Conservation (phyloP, 2,888 invertebrate genomes). For the Odontothrips loti region DNA sequence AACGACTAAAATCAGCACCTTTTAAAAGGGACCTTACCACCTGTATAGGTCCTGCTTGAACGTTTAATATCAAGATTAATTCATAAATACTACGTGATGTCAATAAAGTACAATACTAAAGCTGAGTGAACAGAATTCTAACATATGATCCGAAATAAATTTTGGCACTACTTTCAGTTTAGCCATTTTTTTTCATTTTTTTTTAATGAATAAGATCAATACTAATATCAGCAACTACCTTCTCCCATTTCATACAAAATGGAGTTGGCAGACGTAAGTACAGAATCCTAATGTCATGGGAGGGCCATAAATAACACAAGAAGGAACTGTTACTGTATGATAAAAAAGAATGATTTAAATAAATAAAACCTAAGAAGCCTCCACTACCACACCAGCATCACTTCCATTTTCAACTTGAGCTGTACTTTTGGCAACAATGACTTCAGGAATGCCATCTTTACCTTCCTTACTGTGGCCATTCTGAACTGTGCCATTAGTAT, state of each 20-base stretch:
- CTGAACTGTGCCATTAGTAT: background rate
- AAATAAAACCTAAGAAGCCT: background rate
- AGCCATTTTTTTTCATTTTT: background rate
- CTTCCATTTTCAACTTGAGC: constrained; percentile 4
- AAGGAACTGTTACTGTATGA: constrained; percentile 5
- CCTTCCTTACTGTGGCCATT: constrained; percentile 1
- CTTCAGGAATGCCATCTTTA: background rate
- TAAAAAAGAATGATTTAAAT: background rate
- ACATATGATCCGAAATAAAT: background rate
- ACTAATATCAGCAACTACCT: background rate
- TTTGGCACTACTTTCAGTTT: background rate
- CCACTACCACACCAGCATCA: background rate
- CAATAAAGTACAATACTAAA: background rate
- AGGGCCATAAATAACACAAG: background rate
- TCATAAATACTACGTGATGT: constrained; percentile 1
- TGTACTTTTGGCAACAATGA: background rate
- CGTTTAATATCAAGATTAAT: constrained; percentile 4
- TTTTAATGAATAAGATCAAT: background rate
- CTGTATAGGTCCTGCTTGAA: constrained; percentile 24
- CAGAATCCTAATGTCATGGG: constrained; percentile 16
- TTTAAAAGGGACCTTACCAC: constrained; percentile 13
- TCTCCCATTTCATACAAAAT: background rate
- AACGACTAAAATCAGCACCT: constrained; percentile 4
- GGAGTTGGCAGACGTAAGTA: background rate
- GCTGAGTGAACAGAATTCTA: constrained; percentile 7